Base-by-base conservation (phyloP, 2,797 vertebrate species). In the Bovichtus variegatus region DNA sequence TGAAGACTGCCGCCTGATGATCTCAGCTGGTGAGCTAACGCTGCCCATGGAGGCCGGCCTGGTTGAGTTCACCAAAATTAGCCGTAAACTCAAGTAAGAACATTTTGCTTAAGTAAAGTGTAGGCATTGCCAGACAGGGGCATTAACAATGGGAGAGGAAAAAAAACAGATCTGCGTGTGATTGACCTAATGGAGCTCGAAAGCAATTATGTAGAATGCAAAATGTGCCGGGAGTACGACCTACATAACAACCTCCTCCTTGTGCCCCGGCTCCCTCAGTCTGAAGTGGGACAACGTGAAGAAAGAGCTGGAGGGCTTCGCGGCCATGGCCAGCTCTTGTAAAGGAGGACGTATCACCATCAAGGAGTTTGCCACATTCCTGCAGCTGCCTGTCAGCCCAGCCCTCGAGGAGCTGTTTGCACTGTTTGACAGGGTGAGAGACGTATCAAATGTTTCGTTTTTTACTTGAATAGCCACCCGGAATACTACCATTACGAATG, bases 51-150 rank as follows among this genome's bases (percentile, higher is more conserved):
- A 99, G 90, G 96, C 98, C 0, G 98, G 98, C 46, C 92, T 99
- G 75, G 98, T 99, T 60, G 98, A 99, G 88, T 99, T 99, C 90
- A 99, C 97, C 77, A 99, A 99, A 94, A 97, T 99, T 53, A 99
- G 97, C 93, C 97, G 91, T 70, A 99, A 99, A 88, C 91, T 99
- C 76, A 96, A 97, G 98, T 99, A 96, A 93, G 93, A 65, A 3
- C 31, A 59, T 51, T 13, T 74, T 27, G 16, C 29, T 36, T 68
- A 29, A 9, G 13, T 8, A n/a, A 19, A 15, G 9, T 47, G 21
- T 16, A 18, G 43, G 43, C 13, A 5, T 47, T 46, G 0, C 3
- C 51, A 31, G 34, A 8, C 13, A 31, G 44, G 15, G 8, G 15
- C 18, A 1, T 34, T 40, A 55, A 47, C 23, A 47, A 13, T 40